Evolutionary conservation across 1,140 invertebrate genomes (phyloP), one percentile per base, ranked within the genome.

Genomic region (Chlorops oryzae): DNA sequence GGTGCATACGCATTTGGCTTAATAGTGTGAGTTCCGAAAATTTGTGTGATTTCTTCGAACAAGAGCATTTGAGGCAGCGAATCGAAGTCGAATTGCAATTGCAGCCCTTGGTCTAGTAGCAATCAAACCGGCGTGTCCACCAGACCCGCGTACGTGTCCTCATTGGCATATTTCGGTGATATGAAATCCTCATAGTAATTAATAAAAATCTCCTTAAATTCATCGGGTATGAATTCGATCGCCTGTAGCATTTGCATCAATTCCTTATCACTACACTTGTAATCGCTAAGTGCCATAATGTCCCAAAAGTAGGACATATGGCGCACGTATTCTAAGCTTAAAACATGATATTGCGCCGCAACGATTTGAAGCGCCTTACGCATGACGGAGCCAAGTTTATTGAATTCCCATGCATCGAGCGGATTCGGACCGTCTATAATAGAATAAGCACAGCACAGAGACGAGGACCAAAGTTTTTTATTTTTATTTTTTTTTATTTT

Each of bases 141-240:
- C 13, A 63, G 51, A 49, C 56, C 58, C 25, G 55, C 58, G 52
- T 63, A 63, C 51, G 47, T 54, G 50, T 63, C 58, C 46, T 63
- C 61, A n/a, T n/a, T n/a, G 23, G 56, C 58, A 50, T 59, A 63
- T 54, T 62, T 59, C 51, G 61, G 61, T 56, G 61, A 55, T 56
- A 63, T 63, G 50, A 58, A 62, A 47, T 63, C 59, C 45, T 63
- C 61, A 44, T 63, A 63, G 40, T 63, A 63, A 51, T 63, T 63
- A 39, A 63, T 63, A 53, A 63, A 63, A 41, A 63, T 62, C 44
- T 63, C 61, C 53, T 63, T 63, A 42, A 54, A 63, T 44, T 63
- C 61, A 44, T 63, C 61, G 25, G 61, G 55, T 15, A 63, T 63
- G 38, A 58, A 63, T 51, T 63, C 61, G 48, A 63, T 58, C n/a